These are phyloP conservation scores for Pituophis catenifer DNA, from an alignment of 2,113 vertebrate species.

Conservation along the genomic window DNA sequence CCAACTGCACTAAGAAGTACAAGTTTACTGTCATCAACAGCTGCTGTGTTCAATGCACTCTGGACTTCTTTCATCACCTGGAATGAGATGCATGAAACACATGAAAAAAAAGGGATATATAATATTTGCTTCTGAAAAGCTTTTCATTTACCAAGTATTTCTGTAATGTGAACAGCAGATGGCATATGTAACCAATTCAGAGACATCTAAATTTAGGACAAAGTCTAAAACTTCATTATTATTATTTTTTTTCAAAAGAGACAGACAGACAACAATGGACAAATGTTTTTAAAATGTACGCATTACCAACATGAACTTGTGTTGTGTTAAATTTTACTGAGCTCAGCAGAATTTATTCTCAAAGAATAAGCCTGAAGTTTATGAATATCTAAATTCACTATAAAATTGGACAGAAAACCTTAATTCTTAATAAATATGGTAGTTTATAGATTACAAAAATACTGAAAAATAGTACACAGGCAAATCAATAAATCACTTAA, in stretches of 20 bases:
- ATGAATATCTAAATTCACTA: neutral
- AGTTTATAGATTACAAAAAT: neutral
- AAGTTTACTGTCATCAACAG: constrained; percentile 94
- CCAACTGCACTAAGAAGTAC: constrained; percentile 91
- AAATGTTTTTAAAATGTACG: neutral
- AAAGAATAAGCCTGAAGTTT: neutral
- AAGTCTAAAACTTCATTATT: neutral
- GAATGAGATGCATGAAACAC: constrained; percentile 35
- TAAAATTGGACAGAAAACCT: neutral
- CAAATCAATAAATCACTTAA: neutral
- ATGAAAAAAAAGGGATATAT: constrained; percentile 5
- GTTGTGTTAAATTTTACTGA: neutral
- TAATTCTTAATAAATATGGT: neutral
- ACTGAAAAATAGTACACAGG: neutral
- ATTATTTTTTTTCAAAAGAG: neutral
- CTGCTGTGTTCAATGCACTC: constrained; percentile 92
- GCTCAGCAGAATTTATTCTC: neutral
- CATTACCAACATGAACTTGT: neutral
- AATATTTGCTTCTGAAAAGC: constrained; percentile 16
- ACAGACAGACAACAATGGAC: neutral
- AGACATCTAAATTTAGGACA: constrained; percentile 33
- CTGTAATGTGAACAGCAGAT: constrained; percentile 69
- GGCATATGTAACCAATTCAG: constrained; percentile 66
- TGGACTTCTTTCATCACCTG: constrained; percentile 99
- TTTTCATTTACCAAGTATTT: constrained; percentile 43